Conservation (phyloP, 2,113 vertebrate genomes). For the Podarcis cretensis region DNA sequence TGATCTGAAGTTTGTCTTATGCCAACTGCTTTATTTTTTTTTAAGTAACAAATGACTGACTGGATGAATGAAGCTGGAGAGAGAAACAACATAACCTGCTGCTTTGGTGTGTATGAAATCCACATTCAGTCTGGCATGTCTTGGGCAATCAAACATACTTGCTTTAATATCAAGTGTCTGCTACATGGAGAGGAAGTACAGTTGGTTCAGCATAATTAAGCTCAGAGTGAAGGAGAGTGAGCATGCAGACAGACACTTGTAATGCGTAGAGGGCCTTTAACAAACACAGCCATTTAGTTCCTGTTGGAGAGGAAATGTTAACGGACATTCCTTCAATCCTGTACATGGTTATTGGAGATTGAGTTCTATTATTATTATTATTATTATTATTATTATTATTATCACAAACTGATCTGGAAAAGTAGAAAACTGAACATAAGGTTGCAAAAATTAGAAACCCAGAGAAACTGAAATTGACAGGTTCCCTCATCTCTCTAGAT, state of each 20-base stretch:
- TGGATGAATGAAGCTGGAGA: slow-evolving; percentile 35
- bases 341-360: not conserved
- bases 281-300: not conserved
- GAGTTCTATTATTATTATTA: not conserved
- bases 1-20: slow-evolving; percentile 35
- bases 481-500: not conserved
- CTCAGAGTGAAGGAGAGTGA: not conserved
- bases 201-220: slow-evolving; percentile 12
- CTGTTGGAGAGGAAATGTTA: not conserved
- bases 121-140: slow-evolving; percentile 19
- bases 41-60: slow-evolving; percentile 45
- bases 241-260: not conserved
- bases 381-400: no score
- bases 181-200: slow-evolving; percentile 5
- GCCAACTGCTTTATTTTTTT: slow-evolving; percentile 48
- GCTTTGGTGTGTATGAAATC: slow-evolving; percentile 41
- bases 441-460: no score
- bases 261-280: not conserved
- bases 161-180: slow-evolving; percentile 16
- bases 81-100: slow-evolving; percentile 28
- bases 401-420: no score
- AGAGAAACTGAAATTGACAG: no score
- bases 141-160: slow-evolving; percentile 52
- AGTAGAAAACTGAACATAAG: no score
- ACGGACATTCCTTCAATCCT: not conserved